Base-by-base conservation (phyloP, 2,797 vertebrate genomes). In the Anas bahamensis region DNA sequence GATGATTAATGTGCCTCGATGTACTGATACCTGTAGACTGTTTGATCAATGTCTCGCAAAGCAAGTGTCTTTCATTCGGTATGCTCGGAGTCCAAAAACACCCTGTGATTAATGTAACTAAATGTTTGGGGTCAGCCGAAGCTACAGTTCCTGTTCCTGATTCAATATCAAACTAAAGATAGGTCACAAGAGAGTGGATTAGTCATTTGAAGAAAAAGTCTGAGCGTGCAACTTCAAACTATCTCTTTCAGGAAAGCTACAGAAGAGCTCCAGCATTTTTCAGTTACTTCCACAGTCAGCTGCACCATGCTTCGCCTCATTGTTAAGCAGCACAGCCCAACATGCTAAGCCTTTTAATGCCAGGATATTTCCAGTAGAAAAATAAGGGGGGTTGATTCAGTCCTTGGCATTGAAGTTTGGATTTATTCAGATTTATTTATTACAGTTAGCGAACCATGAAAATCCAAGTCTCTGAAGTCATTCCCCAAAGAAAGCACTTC, bases 1-100 rank as follows among this genome's bases (percentile, higher is more conserved):
- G 97, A 98, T 99, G 99, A 99, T 99, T 99, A 99, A 99, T 99
- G 98, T 98, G 97, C 97, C 98, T 98, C 96, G 99, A 99, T 99
- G 98, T 98, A 98, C 98, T 98, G 99, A 99, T 99, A 99, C 98
- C 98, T 99, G 98, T 97, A 98, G 98, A 98, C 98, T 97, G 98
- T 97, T 98, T 99, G 99, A 99, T 99, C 98, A 99, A 98, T 98
- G 98, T 98, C 98, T 98, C 41, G 96, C 97, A 96, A 98, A 98
- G 98, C 98, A 98, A 98, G 98, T 98, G 98, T 98, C 99, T 99
- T 99, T 99, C 98, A 98, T 98, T 98, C 96, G 95, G 95, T 66
- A 95, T 92, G 96, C 98, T 98, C 98, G 97, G 98, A 98, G 97
- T 90, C 97, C 92, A 93, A 98, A 98, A 98, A 96, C 90, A 80